Base-by-base conservation (phyloP, 2,113 vertebrate genomes). In the Melanerpes formicivorus region DNA sequence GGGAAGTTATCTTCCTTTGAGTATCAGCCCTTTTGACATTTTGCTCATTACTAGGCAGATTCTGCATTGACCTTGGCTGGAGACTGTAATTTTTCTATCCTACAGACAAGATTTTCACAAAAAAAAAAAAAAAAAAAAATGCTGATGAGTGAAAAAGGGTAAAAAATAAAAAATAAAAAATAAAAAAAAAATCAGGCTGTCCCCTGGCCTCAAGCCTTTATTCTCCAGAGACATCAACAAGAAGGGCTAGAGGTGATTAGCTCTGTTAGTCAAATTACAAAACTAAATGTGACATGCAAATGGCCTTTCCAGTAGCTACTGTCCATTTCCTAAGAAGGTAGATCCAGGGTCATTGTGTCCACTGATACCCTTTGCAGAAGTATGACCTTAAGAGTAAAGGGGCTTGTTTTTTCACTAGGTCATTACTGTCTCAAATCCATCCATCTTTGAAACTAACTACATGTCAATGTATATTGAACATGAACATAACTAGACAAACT, bases 11-110 rank as follows among this genome's bases (percentile, higher is more conserved):
- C 55, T 90, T 90, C 34, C 27, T 82, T 89, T 82, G 79, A 70
- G 90, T 81, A 79, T 90, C 52, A 85, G 46, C 63, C 14, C 40
- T 93, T 90, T 81, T 75, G 52, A 74, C 83, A 74, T 85, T 72
- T 84, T 75, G 25, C 46, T 92, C 55, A 88, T 88, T 94, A 70
- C 52, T 72, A 42, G 21, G 18, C 1, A 1, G 23, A 84, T 81
- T 79, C 44, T 90, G 50, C 74, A 90, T 42, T 89, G 78, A 79
- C 76, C 75, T 77, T 88, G 30, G 18, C 71, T 86, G 40, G 56
- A 90, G 25, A 60, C 55, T 69, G 91, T 84, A 0, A 13, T 84
- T 92, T 88, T 92, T 62, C 55, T 84, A 25, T 58, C 60, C 37
- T 84, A 89, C 0, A 1, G 55, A 80, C 78, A 69, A 34, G 59